Evolutionary conservation across 2,888 invertebrate species (phyloP).

Genomic region (Sminthurinus aureus): DNA sequence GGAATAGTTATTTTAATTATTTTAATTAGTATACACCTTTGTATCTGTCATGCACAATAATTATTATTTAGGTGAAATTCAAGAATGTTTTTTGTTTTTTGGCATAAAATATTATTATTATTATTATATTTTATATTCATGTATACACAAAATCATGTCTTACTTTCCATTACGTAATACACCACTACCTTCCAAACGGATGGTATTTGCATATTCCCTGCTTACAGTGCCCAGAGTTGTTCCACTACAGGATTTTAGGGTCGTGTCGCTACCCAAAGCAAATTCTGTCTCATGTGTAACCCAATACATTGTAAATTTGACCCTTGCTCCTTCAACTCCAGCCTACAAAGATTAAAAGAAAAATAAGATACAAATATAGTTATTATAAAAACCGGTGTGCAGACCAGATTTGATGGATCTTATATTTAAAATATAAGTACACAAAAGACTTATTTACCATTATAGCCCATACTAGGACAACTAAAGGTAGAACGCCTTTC

Average conservation of each 20-base stretch:
- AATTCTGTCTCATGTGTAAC: slow-evolving; percentile 13
- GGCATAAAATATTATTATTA: background rate
- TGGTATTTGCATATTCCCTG: background rate
- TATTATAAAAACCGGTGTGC: too few relatives aligned
- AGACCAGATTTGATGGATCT: too few relatives aligned
- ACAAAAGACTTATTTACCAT: background rate
- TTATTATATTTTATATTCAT: background rate
- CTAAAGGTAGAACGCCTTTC: background rate
- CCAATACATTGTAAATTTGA: slow-evolving; percentile 27
- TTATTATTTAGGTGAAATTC: background rate
- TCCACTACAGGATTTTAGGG: slow-evolving; percentile 15
- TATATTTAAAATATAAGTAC: background rate
- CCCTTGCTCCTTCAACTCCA: background rate
- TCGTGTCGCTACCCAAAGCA: background rate
- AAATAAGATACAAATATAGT: background rate
- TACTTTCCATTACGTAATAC: slow-evolving; percentile 15
- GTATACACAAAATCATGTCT: background rate
- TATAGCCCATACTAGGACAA: background rate
- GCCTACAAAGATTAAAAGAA: background rate
- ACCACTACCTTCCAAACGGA: slow-evolving; percentile 19
- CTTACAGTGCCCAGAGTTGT: slow-evolving; percentile 7
- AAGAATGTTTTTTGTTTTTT: too few relatives aligned
- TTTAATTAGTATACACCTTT: background rate
- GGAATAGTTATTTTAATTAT: background rate
- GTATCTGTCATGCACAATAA: background rate